Conservation (phyloP, 2,797 vertebrate genomes). For the Pitangus sulphuratus region DNA sequence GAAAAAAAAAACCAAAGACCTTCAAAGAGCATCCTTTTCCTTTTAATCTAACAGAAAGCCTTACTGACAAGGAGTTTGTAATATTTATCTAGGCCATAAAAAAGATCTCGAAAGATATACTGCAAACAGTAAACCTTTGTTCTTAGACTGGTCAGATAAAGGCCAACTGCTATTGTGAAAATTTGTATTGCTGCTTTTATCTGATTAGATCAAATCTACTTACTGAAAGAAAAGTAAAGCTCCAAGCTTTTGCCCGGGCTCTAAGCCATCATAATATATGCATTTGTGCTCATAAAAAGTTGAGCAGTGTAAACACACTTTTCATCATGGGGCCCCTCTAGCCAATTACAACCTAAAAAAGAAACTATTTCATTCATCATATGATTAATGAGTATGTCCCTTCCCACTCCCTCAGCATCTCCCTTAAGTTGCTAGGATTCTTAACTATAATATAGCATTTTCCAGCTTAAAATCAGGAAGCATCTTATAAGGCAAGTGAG, state of each 20-base stretch:
- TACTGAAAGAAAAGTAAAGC: neutral
- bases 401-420: neutral
- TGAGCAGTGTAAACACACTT: neutral
- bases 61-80: neutral
- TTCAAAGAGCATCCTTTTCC: neutral
- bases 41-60: neutral
- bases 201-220: slow-evolving; percentile 10
- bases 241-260: neutral
- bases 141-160: neutral
- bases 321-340: neutral
- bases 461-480: neutral
- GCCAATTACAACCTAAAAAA: neutral
- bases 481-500: neutral
- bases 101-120: neutral
- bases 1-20: neutral
- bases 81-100: neutral
- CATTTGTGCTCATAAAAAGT: neutral
- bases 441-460: neutral
- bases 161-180: neutral
- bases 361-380: neutral
- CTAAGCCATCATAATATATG: neutral
- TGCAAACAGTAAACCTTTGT: slow-evolving; percentile 7
- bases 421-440: neutral
- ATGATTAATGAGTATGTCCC: neutral
- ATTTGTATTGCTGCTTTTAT: neutral